A percentile compares a stretch with the other conserved stretches of the same genome.
Evolutionary conservation across 2,888 invertebrate species (phyloP).

Genomic region (Tryphoninae sp.): DNA sequence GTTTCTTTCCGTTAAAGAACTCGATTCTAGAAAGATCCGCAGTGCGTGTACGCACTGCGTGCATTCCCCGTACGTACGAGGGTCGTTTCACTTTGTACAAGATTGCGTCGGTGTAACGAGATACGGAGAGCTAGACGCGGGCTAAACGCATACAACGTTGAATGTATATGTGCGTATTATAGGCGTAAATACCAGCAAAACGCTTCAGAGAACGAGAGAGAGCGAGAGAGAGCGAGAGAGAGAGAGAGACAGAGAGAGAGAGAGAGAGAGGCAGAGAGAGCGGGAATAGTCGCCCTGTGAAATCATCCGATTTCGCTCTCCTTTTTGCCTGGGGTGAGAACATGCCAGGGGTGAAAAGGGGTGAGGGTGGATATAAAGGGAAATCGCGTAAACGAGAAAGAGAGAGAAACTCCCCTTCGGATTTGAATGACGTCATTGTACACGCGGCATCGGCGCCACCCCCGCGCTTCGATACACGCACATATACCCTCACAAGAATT

Average conservation of each 20-base stretch:
- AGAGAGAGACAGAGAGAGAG: slow-evolving; percentile 35
- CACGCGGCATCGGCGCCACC: slow-evolving; percentile 48
- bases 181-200: slow-evolving; percentile 12
- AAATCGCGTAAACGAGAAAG: slow-evolving; percentile 9
- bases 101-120: slow-evolving; percentile 38
- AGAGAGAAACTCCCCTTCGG: slow-evolving; percentile 41
- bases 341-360: slow-evolving; percentile 9
- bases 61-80: slow-evolving; percentile 2
- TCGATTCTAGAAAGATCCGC: not conserved
- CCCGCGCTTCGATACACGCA: slow-evolving; percentile 26
- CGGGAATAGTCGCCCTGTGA: slow-evolving; percentile 63
- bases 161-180: slow-evolving; percentile 5
- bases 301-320: slow-evolving; percentile 73
- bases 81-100: slow-evolving; percentile 40
- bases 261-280: slow-evolving; percentile 25
- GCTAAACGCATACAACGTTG: not conserved
- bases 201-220: slow-evolving; percentile 44
- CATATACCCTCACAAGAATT: slow-evolving; percentile 40
- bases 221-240: slow-evolving; percentile 29
- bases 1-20: not conserved
- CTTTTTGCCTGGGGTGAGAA: slow-evolving; percentile 66
- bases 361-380: slow-evolving; percentile 13
- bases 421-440: slow-evolving; percentile 61
- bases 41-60: not conserved
- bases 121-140: slow-evolving; percentile 19